Evolutionary conservation across 2,113 vertebrate genomes (phyloP), one percentile per base, ranked within the genome.

Genomic region (Verasper variegatus): DNA sequence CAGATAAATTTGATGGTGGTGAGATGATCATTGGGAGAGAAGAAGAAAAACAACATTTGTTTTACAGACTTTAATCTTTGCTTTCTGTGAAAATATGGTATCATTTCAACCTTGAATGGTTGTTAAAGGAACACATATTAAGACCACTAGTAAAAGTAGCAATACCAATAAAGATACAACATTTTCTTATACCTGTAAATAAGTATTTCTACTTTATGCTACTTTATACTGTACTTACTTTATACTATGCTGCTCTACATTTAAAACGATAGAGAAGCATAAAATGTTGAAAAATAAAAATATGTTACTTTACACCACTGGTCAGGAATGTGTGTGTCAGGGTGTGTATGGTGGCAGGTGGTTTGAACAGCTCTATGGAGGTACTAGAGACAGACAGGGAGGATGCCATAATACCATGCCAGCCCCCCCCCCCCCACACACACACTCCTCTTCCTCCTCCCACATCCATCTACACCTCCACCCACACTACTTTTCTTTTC

Each of bases 351-450:
- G 40, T 0, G 14, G 78, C 83, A 88, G 83, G 83, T 82, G 86
- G 88, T 69, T 67, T 35, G 35, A 75, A 59, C 74, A 82, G 82
- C 81, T 85, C 80, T 72, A 37, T 67, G 61, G n/a, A 60, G 64
- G 59, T 63, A 88, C 84, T 54, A 45, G 57, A 71, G 9, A 51
- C 54, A 45, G 60, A 47, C 10, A 6, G n/a, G 23, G 52, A 37
- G 59, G 66, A 71, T 31, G 24, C 61, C 47, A 80, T 31, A 66
- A 74, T 23, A 76, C 55, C 31, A 20, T 35, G 37, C 3, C 57
- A 49, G 14, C 31, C 31, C 31, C 31, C 27, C 31, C 31, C 5
- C 31, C 0, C 31, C 7, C 31, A 31, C 12, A 20, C 10, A 20
- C 3, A 21, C 52, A 10, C 51, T n/a, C 1, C 51, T 54, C 51